These are phyloP conservation scores for Petrocephalus zakoni DNA, from an alignment of 2,113 vertebrate species.

Conservation along the genomic window DNA sequence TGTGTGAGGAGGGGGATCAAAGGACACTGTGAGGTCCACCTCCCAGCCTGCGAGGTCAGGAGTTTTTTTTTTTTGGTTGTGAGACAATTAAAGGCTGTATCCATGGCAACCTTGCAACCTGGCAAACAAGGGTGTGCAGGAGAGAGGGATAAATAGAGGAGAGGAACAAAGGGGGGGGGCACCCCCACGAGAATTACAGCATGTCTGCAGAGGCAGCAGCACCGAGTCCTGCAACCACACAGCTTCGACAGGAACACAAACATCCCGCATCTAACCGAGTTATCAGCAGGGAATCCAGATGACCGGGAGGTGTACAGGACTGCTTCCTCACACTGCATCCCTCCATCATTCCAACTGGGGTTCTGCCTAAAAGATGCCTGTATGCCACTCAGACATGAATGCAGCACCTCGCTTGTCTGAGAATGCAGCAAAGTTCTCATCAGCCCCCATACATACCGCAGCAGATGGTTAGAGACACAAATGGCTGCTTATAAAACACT, in stretches of 20 bases:
- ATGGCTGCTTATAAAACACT: background rate
- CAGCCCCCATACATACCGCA: background rate
- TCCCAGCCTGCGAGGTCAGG: slow-evolving; percentile 30
- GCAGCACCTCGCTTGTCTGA: no score
- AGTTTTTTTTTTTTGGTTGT: slow-evolving; percentile 31
- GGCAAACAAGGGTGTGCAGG: slow-evolving; percentile 19
- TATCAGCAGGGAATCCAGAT: background rate
- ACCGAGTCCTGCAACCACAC: background rate
- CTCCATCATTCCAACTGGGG: background rate
- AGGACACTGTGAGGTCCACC: slow-evolving; percentile 12
- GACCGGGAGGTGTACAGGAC: background rate
- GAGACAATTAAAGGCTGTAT: slow-evolving; percentile 37
- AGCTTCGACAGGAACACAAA: background rate
- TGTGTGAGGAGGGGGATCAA: background rate
- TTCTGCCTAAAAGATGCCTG: background rate
- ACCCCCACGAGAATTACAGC: background rate
- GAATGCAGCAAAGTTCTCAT: background rate
- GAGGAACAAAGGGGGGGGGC: background rate
- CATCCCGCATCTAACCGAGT: background rate
- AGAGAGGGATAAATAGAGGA: background rate
- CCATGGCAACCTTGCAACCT: slow-evolving; percentile 29
- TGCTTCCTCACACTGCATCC: background rate
- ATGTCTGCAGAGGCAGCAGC: background rate
- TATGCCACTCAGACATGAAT: background rate
- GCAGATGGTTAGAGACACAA: background rate